Conservation (phyloP, 2,888 invertebrate species). For the Callimorpha dominula region DNA sequence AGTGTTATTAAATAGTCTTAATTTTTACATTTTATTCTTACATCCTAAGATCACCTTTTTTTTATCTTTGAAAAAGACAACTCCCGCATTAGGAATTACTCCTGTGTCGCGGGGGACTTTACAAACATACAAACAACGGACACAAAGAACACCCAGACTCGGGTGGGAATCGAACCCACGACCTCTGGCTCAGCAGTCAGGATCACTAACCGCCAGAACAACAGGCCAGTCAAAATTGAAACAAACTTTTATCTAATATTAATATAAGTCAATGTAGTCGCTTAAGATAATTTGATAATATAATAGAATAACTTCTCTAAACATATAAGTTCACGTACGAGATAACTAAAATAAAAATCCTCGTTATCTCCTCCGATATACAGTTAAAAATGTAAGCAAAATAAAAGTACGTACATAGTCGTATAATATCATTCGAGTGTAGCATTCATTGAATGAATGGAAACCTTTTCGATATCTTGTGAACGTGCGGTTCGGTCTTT, state of each 20-base stretch:
- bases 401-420: slow-evolving; percentile 11
- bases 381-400: slow-evolving; percentile 5
- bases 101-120: too few relatives aligned
- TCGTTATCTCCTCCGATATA: background rate
- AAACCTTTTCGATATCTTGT: slow-evolving; percentile 68
- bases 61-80: too few relatives aligned
- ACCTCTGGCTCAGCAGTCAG: too few relatives aligned
- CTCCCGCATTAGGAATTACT: too few relatives aligned
- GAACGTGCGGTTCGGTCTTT: slow-evolving; percentile 54
- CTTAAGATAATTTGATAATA: background rate
- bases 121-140: too few relatives aligned
- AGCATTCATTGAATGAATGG: slow-evolving; percentile 61
- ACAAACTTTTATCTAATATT: too few relatives aligned
- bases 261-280: background rate
- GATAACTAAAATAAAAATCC: background rate
- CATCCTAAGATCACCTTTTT: too few relatives aligned
- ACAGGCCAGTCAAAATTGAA: too few relatives aligned
- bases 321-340: background rate
- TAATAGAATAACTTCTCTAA: background rate
- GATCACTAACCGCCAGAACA: too few relatives aligned
- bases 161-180: too few relatives aligned
- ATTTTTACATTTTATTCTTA: background rate
- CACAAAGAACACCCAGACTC: too few relatives aligned
- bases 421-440: slow-evolving; percentile 31
- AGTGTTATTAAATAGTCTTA: too few relatives aligned